Conservation (phyloP, 37 sponge, comb jelly and placozoan genomes). For the Ianthella basta region DNA sequence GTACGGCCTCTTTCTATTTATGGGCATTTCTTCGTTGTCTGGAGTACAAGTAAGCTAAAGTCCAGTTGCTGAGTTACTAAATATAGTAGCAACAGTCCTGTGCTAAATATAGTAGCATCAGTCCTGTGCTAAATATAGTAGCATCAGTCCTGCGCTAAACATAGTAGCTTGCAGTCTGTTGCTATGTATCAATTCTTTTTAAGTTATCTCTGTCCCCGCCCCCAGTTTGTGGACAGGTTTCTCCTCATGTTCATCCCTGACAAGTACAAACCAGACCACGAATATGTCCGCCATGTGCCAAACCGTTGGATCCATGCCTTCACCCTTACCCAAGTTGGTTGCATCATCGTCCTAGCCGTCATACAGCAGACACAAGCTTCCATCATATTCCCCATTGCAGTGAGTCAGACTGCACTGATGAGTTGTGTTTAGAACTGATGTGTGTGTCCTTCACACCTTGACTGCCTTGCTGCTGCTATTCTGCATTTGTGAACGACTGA, state of each 20-base stretch:
- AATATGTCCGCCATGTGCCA: slow-evolving; percentile 77
- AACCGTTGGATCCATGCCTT: slow-evolving; percentile 74
- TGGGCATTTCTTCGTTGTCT: slow-evolving; percentile 82
- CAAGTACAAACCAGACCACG: slow-evolving; percentile 82
- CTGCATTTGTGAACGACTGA: no score
- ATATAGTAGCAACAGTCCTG: neutral
- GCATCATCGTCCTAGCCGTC: slow-evolving; percentile 60
- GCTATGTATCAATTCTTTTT: no score
- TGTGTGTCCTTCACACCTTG: neutral
- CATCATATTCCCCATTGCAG: slow-evolving; percentile 78
- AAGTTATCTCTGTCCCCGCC: neutral
- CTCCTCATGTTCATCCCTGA: slow-evolving; percentile 71
- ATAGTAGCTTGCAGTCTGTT: no score
- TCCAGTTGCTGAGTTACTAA: no score
- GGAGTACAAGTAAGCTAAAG: slow-evolving; percentile 69
- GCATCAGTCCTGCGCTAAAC: no score
- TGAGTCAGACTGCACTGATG: slow-evolving; percentile 44
- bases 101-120: no score
- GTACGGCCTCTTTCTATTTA: slow-evolving; percentile 83
- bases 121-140: no score
- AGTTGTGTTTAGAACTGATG: no score
- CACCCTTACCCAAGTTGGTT: slow-evolving; percentile 68
- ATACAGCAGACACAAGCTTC: slow-evolving; percentile 39
- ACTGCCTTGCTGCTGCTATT: neutral
- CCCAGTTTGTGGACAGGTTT: slow-evolving; percentile 71